These are phyloP conservation scores for Agriopis marginaria DNA, from an alignment of 2,888 invertebrate genomes.

Conservation along the genomic window DNA sequence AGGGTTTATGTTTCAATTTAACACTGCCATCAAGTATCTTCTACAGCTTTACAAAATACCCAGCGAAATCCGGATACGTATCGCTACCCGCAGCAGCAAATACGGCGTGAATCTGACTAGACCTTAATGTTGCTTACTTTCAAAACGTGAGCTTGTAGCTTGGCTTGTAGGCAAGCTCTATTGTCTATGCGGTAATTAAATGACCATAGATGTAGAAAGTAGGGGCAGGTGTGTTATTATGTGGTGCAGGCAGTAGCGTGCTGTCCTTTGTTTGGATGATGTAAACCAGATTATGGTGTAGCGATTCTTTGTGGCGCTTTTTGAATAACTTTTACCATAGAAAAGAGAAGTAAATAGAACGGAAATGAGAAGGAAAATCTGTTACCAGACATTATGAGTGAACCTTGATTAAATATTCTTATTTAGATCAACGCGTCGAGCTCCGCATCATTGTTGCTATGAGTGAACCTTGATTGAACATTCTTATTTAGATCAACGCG, in stretches of 20 bases:
- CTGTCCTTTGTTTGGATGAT: slow-evolving; percentile 29
- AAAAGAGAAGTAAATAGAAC: no score
- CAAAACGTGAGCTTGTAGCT: slow-evolving; percentile 65
- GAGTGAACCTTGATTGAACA: no score
- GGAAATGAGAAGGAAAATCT: no score
- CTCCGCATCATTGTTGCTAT: no score
- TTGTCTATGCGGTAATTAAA: slow-evolving; percentile 55
- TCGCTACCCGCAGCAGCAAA: neutral
- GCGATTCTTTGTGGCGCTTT: neutral
- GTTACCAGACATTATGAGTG: no score
- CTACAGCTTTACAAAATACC: neutral
- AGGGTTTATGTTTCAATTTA: neutral
- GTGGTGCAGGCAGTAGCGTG: slow-evolving; percentile 32
- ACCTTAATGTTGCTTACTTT: slow-evolving; percentile 53
- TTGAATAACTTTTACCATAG: neutral
- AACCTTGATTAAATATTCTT: no score
- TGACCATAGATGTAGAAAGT: slow-evolving; percentile 60
- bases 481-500: no score
- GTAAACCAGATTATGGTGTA: slow-evolving; percentile 11
- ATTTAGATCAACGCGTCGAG: no score
- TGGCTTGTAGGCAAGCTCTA: slow-evolving; percentile 54
- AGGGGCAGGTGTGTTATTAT: slow-evolving; percentile 47
- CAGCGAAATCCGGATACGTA: neutral
- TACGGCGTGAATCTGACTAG: neutral
- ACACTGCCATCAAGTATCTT: neutral